Percentiles rank a stretch among this genome's conserved stretches.
Conservation (phyloP, 2,113 vertebrate species). For the Phyllopteryx taeniolatus region DNA sequence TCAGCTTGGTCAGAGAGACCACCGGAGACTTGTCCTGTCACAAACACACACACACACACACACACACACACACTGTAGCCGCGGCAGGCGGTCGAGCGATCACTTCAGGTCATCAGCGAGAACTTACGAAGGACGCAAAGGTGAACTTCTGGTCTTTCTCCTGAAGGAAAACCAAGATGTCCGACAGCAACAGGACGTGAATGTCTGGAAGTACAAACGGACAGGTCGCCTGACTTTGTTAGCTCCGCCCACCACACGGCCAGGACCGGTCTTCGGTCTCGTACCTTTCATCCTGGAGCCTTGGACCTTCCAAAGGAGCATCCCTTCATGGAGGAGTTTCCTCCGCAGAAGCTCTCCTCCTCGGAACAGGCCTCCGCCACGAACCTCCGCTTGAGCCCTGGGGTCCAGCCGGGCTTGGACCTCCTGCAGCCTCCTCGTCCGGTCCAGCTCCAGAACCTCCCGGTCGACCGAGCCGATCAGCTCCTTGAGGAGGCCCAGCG, state of each 20-base stretch:
- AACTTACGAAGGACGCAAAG: conserved; percentile 85
- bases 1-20: conserved; percentile 85
- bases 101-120: not conserved
- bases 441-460: conserved; percentile 84
- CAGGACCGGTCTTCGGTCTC: not conserved
- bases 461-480: conserved; percentile 82
- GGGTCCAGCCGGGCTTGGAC: conserved; percentile 83
- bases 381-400: conserved; percentile 72
- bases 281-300: conserved; percentile 84
- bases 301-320: conserved; percentile 83
- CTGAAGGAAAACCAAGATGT: conserved; percentile 90
- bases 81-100: not conserved
- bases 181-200: conserved; percentile 88
- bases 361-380: conserved; percentile 76
- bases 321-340: conserved; percentile 83
- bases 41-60: not conserved
- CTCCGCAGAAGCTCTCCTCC: conserved; percentile 84
- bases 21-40: conserved; percentile 86
- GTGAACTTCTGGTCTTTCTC: conserved; percentile 94
- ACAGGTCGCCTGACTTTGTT: not conserved
- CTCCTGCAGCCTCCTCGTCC: conserved; percentile 83
- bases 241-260: not conserved
- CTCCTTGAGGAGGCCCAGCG: conserved; percentile 79
- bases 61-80: not conserved
- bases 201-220: conserved; percentile 74